phyloP scores from a whole-genome alignment of 2,888 invertebrate genomes.

The Archips crataeganus region DNA sequence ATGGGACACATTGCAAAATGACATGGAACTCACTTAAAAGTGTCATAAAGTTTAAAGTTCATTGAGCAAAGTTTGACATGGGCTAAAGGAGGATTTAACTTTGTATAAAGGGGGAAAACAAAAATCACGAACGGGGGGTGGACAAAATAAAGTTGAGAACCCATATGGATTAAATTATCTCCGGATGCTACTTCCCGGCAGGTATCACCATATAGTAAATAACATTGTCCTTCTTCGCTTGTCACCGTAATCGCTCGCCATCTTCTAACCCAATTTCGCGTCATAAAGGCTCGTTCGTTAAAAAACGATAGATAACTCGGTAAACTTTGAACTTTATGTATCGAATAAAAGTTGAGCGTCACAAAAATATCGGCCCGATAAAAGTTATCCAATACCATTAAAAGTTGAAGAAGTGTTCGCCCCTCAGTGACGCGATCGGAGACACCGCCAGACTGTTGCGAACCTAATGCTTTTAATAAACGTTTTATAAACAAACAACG shows the following conservation, averaged over 20 bases:
- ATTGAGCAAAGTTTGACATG: too few species aligned
- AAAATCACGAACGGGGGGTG: too few species aligned
- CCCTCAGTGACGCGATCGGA: slow-evolving; percentile 26
- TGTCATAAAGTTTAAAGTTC: too few species aligned
- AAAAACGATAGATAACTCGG: slow-evolving; percentile 62
- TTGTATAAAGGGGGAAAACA: too few species aligned
- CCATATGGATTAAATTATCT: not conserved
- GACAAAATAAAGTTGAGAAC: too few species aligned
- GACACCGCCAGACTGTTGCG: slow-evolving; percentile 13
- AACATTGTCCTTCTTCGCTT: not conserved
- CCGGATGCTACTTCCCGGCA: not conserved
- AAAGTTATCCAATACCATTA: slow-evolving; percentile 64
- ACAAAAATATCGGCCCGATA: slow-evolving; percentile 52
- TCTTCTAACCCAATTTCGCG: slow-evolving; percentile 22
- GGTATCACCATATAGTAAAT: not conserved
- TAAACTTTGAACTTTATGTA: slow-evolving; percentile 53
- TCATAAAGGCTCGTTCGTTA: slow-evolving; percentile 49
- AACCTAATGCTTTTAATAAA: slow-evolving; percentile 27
- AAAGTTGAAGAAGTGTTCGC: slow-evolving; percentile 52
- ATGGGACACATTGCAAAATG: too few species aligned
- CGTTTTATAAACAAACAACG: slow-evolving; percentile 31
- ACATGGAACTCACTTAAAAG: too few species aligned
- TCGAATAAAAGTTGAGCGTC: slow-evolving; percentile 47
- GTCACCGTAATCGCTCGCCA: slow-evolving; percentile 2
- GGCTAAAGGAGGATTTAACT: too few species aligned